Percentiles rank a stretch among this genome's conserved stretches.
These are phyloP conservation scores for Oxyura jamaicensis DNA, from an alignment of 2,113 vertebrate species.

Conservation along the genomic window DNA sequence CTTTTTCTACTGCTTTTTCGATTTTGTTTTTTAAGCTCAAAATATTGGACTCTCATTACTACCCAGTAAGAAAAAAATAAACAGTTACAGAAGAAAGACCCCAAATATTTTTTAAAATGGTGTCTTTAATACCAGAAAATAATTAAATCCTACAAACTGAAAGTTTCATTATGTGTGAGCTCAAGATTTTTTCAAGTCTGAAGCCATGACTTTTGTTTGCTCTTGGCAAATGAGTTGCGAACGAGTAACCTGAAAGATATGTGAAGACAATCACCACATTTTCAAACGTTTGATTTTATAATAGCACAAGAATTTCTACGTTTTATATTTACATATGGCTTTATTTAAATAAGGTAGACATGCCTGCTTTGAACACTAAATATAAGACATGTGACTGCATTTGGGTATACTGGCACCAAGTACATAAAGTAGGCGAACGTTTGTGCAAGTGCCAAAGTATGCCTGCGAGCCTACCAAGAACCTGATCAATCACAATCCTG, in stretches of 20 bases:
- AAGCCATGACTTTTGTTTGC: background rate
- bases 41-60: background rate
- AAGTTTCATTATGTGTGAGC: background rate
- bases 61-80: background rate
- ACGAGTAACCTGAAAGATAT: background rate
- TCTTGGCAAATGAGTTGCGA: background rate
- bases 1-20: background rate
- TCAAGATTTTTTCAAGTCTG: background rate
- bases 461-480: background rate
- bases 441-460: background rate
- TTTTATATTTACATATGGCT: background rate
- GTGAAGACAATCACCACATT: background rate
- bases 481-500: background rate
- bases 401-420: background rate
- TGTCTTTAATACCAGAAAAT: background rate
- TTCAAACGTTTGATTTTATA: background rate
- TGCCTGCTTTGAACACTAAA: background rate
- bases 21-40: background rate
- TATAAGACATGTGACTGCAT: background rate
- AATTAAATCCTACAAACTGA: background rate
- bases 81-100: background rate
- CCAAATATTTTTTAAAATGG: background rate
- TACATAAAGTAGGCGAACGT: background rate
- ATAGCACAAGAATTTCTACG: background rate
- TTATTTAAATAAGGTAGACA: background rate